Base-by-base conservation (phyloP, 30 jellyfish, hydroid and myxozoan genomes). In the Haliclystus octoradiatus region DNA sequence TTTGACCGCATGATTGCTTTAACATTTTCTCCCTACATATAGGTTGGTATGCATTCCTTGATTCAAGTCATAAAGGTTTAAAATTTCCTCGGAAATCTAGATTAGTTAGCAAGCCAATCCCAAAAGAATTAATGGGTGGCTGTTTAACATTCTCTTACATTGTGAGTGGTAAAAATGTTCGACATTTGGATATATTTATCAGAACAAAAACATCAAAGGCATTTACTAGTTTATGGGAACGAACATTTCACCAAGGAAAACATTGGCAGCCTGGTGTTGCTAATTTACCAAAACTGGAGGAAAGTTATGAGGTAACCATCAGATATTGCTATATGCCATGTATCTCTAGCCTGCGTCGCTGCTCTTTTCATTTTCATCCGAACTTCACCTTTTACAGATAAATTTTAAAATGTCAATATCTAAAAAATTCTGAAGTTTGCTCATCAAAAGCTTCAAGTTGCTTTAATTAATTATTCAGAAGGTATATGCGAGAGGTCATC, bases 241-340 rank as follows among this genome's bases (percentile, higher is more conserved):
- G 67, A 33, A 65, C 50, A 29, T 89, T 87, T 1, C 95, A 84
- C 63, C 95, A 84, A 57, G 93, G 95, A 3, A 72, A 68, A 35
- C 49, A 71, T 33, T 84, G 95, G 95, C 35, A 52, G 29, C 73
- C 81, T 26, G 95, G 84, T 0, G 95, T 79, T 14, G 70, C 65
- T 2, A 66, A 33, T 26, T 15, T 83, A 23, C 82, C 92, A 7
- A 53, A 49, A 31, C 63, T 70, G 61, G 34, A 51, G 1, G 85
- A 83, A 49, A 81, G 82, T 24, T 83, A 33, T 47, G 60, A 24
- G 78, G 95, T 83, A 51, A 50, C 74, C n/a, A n/a, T n/a, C n/a
- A n/a, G n/a, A n/a, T n/a, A n/a, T n/a, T n/a, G n/a, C n/a, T n/a
- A n/a, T n/a, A n/a, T n/a, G n/a, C n/a, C n/a, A n/a, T n/a, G n/a